Conservation (phyloP, 2,113 vertebrate species). For the Strix aluco region DNA sequence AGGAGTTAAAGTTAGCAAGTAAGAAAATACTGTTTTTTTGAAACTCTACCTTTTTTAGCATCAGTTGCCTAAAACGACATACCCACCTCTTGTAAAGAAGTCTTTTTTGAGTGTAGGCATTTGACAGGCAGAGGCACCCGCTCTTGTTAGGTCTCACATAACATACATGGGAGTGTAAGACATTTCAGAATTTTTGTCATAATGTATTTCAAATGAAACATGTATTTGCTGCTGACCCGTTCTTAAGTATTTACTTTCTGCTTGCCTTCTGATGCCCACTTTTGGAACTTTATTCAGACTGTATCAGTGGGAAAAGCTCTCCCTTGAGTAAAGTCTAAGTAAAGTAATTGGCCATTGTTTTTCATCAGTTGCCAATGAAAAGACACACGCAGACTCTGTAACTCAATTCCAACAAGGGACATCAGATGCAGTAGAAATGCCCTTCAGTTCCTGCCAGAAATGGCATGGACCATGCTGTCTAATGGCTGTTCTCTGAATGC, state of each 20-base stretch:
- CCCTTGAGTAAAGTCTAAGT: constrained; percentile 3
- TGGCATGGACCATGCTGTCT: neutral
- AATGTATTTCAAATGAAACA: neutral
- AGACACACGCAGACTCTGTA: neutral
- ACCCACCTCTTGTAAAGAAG: neutral
- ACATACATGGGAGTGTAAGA: neutral
- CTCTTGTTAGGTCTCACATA: neutral
- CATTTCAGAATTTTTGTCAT: neutral
- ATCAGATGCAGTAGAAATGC: neutral
- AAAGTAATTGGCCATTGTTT: constrained; percentile 13
- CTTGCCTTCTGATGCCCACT: neutral
- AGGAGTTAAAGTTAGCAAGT: constrained; percentile 89
- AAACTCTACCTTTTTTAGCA: neutral
- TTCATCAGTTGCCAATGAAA: neutral
- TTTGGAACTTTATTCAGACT: neutral
- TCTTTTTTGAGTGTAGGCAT: neutral
- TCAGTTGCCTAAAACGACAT: neutral
- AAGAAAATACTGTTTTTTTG: constrained; percentile 54
- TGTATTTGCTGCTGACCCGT: neutral
- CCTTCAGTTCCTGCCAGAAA: neutral
- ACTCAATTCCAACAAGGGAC: constrained; percentile 2
- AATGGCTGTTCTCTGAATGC: neutral
- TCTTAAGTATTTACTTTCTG: neutral
- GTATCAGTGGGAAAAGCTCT: neutral
- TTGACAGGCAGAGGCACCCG: neutral